These are phyloP conservation scores for Hycleus phaleratus DNA, from an alignment of 1,140 invertebrate genomes.

Conservation along the genomic window DNA sequence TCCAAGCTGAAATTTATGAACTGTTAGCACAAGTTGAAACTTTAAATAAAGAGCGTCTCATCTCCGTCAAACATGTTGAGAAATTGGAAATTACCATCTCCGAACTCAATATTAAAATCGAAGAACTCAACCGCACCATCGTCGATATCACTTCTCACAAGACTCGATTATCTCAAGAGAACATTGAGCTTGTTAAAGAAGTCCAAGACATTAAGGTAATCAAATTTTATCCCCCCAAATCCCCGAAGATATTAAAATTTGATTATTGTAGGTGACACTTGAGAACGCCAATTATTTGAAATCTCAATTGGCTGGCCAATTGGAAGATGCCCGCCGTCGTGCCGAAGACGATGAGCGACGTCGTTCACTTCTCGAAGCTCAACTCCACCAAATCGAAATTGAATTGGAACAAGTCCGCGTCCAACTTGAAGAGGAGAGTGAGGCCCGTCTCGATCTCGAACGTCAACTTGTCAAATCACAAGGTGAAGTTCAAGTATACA, in stretches of 20 bases:
- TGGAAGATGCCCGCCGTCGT: conserved; percentile 87
- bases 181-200: conserved; percentile 88
- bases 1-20: conserved; percentile 94
- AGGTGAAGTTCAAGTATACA: conserved; percentile 81
- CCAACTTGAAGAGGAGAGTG: conserved; percentile 92
- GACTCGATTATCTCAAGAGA: conserved; percentile 80
- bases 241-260: not conserved
- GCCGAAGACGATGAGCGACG: conserved; percentile 93
- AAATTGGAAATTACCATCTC: conserved; percentile 82
- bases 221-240: not conserved
- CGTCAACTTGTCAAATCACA: conserved; percentile 87
- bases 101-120: conserved; percentile 88
- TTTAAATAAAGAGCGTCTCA: conserved; percentile 83
- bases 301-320: conserved; percentile 76
- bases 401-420: conserved; percentile 88
- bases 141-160: conserved; percentile 90
- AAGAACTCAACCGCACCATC: conserved; percentile 90
- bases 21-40: conserved; percentile 87
- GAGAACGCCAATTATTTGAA: conserved; percentile 87
- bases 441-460: conserved; percentile 89
- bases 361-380: conserved; percentile 79
- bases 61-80: conserved; percentile 80
- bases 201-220: conserved; percentile 84
- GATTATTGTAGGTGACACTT: conserved; percentile 62
- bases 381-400: conserved; percentile 81